These are phyloP conservation scores for Erpornis zantholeuca DNA, from an alignment of 2,113 vertebrate species.

Conservation along the genomic window DNA sequence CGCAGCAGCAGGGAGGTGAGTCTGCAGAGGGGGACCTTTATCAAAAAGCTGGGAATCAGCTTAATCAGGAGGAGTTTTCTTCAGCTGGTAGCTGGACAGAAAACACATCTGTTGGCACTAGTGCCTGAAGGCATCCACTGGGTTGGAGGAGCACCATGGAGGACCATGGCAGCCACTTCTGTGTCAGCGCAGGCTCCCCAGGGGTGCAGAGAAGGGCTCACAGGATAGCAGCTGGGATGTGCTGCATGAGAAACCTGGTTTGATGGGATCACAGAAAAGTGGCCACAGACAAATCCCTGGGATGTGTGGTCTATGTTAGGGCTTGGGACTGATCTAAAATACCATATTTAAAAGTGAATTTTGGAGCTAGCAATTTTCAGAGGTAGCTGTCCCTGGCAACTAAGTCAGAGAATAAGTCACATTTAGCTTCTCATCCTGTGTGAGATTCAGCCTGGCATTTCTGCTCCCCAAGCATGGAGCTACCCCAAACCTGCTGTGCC, in stretches of 20 bases:
- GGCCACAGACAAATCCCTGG: not conserved
- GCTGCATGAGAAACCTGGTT: not conserved
- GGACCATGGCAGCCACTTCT: not conserved
- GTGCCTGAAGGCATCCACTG: not conserved
- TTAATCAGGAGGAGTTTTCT: not conserved
- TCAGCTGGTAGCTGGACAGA: not conserved
- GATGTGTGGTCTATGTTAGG: not conserved
- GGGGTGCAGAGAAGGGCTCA: fast-evolving
- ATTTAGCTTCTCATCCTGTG: not conserved
- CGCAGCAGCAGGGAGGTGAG: fast-evolving
- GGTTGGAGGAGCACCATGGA: not conserved
- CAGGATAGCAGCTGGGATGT: not conserved
- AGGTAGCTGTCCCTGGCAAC: not conserved
- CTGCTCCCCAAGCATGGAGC: not conserved
- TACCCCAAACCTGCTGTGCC: not conserved
- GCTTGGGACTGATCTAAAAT: not conserved
- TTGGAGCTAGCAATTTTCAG: not conserved
- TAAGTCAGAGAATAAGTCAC: not conserved
- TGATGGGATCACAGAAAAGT: not conserved
- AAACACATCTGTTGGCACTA: not conserved
- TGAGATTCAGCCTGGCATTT: not conserved
- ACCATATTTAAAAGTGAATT: not conserved
- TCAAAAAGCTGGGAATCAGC: not conserved
- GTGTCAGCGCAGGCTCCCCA: fast-evolving
- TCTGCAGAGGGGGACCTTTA: not conserved